These are phyloP conservation scores for Pteruthius melanotis DNA, from an alignment of 2,113 vertebrate genomes.

Conservation along the genomic window DNA sequence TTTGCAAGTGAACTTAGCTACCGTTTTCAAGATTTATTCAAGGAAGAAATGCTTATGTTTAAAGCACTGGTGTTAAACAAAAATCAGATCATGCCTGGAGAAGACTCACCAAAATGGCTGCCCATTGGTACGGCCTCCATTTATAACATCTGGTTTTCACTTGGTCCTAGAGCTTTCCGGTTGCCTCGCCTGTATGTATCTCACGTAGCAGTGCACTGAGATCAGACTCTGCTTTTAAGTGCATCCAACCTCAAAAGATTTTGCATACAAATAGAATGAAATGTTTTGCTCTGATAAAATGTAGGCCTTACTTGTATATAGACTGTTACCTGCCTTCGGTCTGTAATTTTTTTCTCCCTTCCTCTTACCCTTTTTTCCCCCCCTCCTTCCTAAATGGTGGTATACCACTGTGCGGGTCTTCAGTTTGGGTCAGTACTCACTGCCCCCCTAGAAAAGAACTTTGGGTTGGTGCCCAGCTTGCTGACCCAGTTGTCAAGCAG, in stretches of 20 bases:
- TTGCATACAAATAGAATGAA: conserved; percentile 85
- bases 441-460: conserved; percentile 63
- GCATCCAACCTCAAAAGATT: conserved; percentile 77
- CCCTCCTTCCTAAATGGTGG: conserved; percentile 65
- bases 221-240: conserved; percentile 78
- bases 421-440: conserved; percentile 48
- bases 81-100: conserved; percentile 63
- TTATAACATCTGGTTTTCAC: conserved; percentile 69
- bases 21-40: conserved; percentile 76
- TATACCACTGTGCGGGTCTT: conserved; percentile 71
- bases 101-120: conserved; percentile 39
- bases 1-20: conserved; percentile 76
- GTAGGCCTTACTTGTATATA: conserved; percentile 99
- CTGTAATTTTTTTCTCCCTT: conserved; percentile 38
- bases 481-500: conserved; percentile 69
- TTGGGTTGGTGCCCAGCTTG: conserved; percentile 42
- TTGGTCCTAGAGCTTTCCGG: conserved; percentile 76
- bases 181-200: conserved; percentile 77
- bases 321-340: conserved; percentile 83
- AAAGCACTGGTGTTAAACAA: conserved; percentile 75
- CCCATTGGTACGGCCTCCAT: conserved; percentile 31
- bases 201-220: conserved; percentile 75
- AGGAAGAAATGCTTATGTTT: conserved; percentile 76
- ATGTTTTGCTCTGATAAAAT: conserved; percentile 91
- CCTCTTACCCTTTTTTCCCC: not conserved